Conservation (phyloP, 2,888 invertebrate species). For the Eristalinus sepulchralis region DNA sequence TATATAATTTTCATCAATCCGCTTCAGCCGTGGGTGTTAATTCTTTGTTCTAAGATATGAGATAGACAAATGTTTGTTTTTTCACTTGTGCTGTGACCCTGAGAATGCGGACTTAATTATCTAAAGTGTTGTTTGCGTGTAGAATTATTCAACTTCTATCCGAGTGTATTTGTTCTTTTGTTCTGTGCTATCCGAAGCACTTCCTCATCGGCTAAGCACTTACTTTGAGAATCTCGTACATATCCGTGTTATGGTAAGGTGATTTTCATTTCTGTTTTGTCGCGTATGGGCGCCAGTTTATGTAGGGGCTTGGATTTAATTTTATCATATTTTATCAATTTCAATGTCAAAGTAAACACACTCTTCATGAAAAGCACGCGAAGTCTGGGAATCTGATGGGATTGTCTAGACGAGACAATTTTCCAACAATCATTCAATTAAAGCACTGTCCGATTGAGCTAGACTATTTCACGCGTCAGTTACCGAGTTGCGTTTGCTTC, state of each 20-base stretch:
- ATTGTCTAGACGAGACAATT: background rate
- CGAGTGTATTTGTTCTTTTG: background rate
- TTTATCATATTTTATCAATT: background rate
- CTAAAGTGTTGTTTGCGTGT: background rate
- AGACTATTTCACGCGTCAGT: background rate
- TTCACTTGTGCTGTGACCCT: background rate
- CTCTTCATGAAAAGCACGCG: background rate
- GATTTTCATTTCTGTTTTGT: background rate
- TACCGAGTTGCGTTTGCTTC: background rate
- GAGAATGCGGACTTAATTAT: background rate
- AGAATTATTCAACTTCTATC: background rate
- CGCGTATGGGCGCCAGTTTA: background rate
- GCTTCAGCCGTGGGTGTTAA: slow-evolving; percentile 17
- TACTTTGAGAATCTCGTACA: background rate
- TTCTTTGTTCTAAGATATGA: slow-evolving; percentile 1
- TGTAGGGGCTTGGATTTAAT: background rate
- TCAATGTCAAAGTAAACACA: background rate
- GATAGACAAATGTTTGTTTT: background rate
- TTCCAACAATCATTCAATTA: background rate
- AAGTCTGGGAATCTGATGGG: background rate
- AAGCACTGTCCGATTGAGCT: background rate
- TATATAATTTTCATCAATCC: slow-evolving; percentile 8
- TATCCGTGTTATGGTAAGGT: background rate
- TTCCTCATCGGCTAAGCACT: background rate
- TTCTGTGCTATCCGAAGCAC: background rate